Evolutionary conservation across 2,888 invertebrate genomes (phyloP).

Genomic region (Strigamia crassipes): DNA sequence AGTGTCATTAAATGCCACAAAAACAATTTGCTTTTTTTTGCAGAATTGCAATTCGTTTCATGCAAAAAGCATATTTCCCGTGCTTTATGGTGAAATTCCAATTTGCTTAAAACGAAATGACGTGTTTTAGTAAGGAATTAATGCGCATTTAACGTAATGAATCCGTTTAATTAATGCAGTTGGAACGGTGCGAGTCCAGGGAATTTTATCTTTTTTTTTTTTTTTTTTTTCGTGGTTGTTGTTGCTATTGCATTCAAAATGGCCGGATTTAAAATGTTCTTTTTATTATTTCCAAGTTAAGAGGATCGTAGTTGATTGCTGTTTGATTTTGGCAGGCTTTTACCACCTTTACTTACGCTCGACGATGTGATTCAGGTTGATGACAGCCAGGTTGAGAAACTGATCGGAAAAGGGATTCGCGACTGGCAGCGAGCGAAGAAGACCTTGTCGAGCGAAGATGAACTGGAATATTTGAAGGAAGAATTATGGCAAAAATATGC

Average conservation of each 20-base stretch:
- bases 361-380: constrained; percentile 91
- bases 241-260: not conserved
- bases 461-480: constrained; percentile 75
- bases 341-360: constrained; percentile 78
- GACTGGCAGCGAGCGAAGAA: constrained; percentile 75
- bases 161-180: not conserved
- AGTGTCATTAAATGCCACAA: constrained; percentile 54
- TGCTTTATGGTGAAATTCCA: not conserved
- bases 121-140: not conserved
- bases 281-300: not conserved
- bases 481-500: constrained; percentile 85
- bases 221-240: not conserved
- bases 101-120: not conserved
- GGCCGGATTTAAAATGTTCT: not conserved
- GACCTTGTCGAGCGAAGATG: constrained; percentile 79
- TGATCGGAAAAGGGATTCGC: constrained; percentile 77
- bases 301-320: not conserved
- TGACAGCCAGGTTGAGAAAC: constrained; percentile 75
- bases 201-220: not conserved
- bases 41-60: not conserved
- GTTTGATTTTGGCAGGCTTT: constrained; percentile 65
- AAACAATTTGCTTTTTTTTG: not conserved
- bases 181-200: not conserved
- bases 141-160: constrained; percentile 7
- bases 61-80: not conserved